Percentiles rank a stretch among this genome's conserved stretches.
Conservation (phyloP, 2,113 vertebrate genomes). For the Glareola pratincola region DNA sequence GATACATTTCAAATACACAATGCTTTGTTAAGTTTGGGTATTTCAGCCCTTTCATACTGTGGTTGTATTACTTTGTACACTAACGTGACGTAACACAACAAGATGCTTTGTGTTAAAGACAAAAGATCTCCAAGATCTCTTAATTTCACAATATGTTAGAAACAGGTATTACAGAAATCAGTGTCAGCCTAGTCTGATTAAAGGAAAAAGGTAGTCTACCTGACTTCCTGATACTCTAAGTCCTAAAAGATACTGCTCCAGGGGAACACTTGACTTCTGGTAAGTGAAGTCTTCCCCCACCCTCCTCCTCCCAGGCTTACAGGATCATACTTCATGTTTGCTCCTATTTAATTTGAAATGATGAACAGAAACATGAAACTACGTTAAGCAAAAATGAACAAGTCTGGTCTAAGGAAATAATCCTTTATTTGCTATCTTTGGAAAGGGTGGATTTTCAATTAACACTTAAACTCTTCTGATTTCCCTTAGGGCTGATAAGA, state of each 20-base stretch:
- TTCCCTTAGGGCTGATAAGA: neutral
- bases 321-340: neutral
- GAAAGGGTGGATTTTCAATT: neutral
- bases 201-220: slow-evolving; percentile 14
- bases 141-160: neutral
- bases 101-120: neutral
- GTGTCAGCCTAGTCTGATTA: neutral
- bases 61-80: neutral
- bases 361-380: slow-evolving; percentile 31
- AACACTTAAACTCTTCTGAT: slow-evolving; percentile 4
- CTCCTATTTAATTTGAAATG: slow-evolving; percentile 1
- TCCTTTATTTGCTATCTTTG: neutral
- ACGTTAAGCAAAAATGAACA: slow-evolving; percentile 30
- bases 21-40: neutral
- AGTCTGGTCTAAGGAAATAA: neutral
- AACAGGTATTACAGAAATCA: neutral
- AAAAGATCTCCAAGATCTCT: neutral
- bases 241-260: slow-evolving; percentile 31
- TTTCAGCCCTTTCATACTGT: neutral
- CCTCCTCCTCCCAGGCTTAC: neutral
- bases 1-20: neutral
- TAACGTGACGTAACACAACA: neutral
- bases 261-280: slow-evolving; percentile 6
- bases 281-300: neutral
- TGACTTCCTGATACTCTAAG: slow-evolving; percentile 47